phyloP scores from a whole-genome alignment of 2,113 vertebrate species.

The Ursus arctos region DNA sequence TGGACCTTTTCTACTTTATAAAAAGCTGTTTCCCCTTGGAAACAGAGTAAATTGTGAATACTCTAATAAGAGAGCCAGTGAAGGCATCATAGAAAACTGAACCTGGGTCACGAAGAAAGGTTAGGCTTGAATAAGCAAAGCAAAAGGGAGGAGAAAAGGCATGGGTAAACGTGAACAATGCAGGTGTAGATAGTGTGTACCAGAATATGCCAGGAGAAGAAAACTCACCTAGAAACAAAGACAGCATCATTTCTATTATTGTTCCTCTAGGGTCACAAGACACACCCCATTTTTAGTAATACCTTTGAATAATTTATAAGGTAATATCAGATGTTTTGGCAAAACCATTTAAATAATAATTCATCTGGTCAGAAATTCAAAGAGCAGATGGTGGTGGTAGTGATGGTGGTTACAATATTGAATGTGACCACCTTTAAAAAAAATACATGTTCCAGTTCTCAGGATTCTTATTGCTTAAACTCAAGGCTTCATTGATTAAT shows the following conservation, averaged over 20 bases:
- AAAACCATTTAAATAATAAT: constrained; percentile 12
- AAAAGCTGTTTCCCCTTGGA: background rate
- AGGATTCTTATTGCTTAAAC: background rate
- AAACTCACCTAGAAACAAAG: background rate
- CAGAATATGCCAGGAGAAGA: background rate
- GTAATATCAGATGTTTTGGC: background rate
- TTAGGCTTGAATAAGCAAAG: background rate
- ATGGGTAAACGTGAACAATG: background rate
- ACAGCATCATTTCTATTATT: background rate
- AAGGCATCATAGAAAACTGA: background rate
- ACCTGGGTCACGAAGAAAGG: background rate
- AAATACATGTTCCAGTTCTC: background rate
- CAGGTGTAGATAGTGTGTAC: background rate
- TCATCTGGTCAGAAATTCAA: constrained; percentile 13
- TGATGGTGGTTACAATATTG: background rate
- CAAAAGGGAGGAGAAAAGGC: background rate
- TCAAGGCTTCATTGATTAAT: background rate
- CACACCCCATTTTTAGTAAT: background rate
- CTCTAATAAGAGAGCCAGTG: background rate
- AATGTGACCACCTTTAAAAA: background rate
- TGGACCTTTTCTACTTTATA: background rate
- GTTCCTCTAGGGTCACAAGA: background rate
- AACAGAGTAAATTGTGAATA: background rate
- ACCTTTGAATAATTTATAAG: constrained; percentile 13
- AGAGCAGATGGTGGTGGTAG: background rate